phyloP scores from a whole-genome alignment of 2,888 invertebrate genomes.

The Timema cristinae region DNA sequence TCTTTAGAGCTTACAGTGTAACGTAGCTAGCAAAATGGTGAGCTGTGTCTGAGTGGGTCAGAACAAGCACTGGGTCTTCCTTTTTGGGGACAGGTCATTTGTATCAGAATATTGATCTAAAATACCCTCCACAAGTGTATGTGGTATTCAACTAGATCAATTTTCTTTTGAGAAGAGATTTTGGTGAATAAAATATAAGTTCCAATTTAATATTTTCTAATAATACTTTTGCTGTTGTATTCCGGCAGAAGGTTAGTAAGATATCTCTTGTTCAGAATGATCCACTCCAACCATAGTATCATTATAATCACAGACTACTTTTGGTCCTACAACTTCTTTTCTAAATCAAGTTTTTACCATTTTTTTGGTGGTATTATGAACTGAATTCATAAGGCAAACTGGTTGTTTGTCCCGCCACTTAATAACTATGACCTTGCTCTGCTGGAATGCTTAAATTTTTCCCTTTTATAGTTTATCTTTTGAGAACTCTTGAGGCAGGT shows the following conservation, averaged over 20 bases:
- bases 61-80: slow-evolving; percentile 2
- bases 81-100: background rate
- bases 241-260: background rate
- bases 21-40: background rate
- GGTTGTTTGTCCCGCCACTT: slow-evolving; percentile 1
- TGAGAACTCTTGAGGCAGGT: slow-evolving; percentile 7
- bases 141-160: too few species aligned
- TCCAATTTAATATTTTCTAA: background rate
- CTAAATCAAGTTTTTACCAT: background rate
- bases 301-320: slow-evolving; percentile 2
- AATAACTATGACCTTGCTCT: background rate
- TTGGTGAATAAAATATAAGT: background rate
- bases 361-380: slow-evolving; percentile 6
- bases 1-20: background rate
- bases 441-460: slow-evolving; percentile 6
- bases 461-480: too few species aligned
- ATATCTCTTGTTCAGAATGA: slow-evolving; percentile 8
- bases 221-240: slow-evolving; percentile 1
- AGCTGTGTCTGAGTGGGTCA: background rate
- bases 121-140: too few species aligned
- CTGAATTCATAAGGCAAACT: slow-evolving; percentile 5
- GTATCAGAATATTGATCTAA: slow-evolving; percentile 1
- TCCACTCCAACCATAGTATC: slow-evolving; percentile 7
- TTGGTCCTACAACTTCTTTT: background rate
- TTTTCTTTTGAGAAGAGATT: too few species aligned